Conservation (phyloP, 2,113 vertebrate species). For the Emydocephalus ijimae region DNA sequence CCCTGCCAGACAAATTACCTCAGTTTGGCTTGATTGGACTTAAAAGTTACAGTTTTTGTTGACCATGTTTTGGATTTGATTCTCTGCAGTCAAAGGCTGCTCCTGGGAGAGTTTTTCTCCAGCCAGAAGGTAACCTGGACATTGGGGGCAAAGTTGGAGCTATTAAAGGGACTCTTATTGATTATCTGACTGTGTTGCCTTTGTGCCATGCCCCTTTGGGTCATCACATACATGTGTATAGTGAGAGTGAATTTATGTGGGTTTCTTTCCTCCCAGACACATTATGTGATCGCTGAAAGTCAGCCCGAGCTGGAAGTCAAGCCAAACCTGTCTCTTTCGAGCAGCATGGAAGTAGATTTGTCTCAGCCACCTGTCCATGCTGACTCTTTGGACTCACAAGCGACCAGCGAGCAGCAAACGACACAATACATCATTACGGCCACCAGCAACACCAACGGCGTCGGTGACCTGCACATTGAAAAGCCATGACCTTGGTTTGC, state of each 20-base stretch:
- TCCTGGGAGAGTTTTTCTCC: too few species aligned
- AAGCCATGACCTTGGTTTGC: slow-evolving; percentile 75
- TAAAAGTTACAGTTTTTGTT: too few species aligned
- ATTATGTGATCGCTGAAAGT: slow-evolving; percentile 95
- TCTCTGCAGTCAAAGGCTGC: too few species aligned
- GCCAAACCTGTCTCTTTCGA: slow-evolving; percentile 66
- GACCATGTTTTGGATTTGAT: too few species aligned
- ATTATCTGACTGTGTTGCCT: too few species aligned
- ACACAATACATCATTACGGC: slow-evolving; percentile 96
- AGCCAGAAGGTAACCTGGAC: too few species aligned
- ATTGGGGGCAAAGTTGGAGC: too few species aligned
- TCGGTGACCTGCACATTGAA: slow-evolving; percentile 84
- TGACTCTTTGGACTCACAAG: slow-evolving; percentile 78
- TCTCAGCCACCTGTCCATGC: slow-evolving; percentile 70
- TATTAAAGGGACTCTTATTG: too few species aligned
- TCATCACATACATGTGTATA: neutral
- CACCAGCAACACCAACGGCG: slow-evolving; percentile 80
- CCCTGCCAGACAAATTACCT: too few species aligned
- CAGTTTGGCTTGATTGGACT: too few species aligned
- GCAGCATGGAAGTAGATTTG: slow-evolving; percentile 58
- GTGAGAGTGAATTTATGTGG: neutral
- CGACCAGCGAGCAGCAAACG: slow-evolving; percentile 73
- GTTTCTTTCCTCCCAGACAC: slow-evolving; percentile 72
- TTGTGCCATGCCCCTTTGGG: too few species aligned
- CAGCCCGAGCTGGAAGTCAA: slow-evolving; percentile 89